Evolutionary conservation across 2,113 vertebrate genomes (phyloP).

Genomic region (Etheostoma cragini): DNA sequence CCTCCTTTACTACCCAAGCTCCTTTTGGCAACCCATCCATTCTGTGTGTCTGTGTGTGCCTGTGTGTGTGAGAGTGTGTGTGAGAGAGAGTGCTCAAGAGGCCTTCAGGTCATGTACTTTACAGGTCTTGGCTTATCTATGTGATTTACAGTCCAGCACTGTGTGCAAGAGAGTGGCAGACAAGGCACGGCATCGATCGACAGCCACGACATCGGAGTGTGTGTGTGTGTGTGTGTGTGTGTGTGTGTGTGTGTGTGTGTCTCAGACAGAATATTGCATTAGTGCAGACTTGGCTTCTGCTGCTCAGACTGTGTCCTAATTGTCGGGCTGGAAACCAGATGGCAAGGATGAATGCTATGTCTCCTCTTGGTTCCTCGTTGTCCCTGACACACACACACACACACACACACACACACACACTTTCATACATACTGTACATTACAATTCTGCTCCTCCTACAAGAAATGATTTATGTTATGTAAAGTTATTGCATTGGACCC

Average conservation of each 20-base stretch:
- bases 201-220: constrained; percentile 34
- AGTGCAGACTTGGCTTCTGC: constrained; percentile 64
- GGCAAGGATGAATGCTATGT: constrained; percentile 45
- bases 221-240: constrained; percentile 7
- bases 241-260: constrained; percentile 32
- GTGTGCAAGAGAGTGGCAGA: constrained; percentile 72
- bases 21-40: constrained; percentile 56
- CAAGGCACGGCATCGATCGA: constrained; percentile 69
- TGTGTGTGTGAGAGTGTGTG: constrained; percentile 1
- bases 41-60: constrained; percentile 1
- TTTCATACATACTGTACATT: constrained; percentile 24
- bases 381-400: constrained; percentile 32
- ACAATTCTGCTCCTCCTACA: constrained; percentile 19
- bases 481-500: constrained; percentile 72
- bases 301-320: constrained; percentile 71
- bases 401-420: constrained; percentile 1
- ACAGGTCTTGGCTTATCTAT: constrained; percentile 72
- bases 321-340: constrained; percentile 71
- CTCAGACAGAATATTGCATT: constrained; percentile 69
- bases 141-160: constrained; percentile 66
- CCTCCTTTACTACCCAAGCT: constrained; percentile 7
- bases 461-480: constrained; percentile 65
- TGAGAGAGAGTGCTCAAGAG: constrained; percentile 33
- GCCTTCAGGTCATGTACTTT: constrained; percentile 65
- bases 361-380: constrained; percentile 49